Conservation (phyloP, 2,113 vertebrate species). For the Rhinolophus ferrumequinum region DNA sequence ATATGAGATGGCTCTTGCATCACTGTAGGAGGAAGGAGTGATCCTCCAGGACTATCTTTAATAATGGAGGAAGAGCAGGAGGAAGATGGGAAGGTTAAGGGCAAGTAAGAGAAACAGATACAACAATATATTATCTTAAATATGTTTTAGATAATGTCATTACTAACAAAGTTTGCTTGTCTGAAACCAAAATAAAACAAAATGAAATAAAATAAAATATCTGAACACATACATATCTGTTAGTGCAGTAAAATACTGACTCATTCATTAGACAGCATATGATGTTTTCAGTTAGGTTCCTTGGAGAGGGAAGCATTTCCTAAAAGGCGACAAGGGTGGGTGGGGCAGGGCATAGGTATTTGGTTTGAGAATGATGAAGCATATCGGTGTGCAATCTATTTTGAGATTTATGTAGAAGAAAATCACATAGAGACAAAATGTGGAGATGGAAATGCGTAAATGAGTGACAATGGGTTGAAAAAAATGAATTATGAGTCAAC, state of each 20-base stretch:
- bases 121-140: neutral
- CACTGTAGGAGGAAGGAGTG: neutral
- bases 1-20: neutral
- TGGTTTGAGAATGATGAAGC: neutral
- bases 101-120: neutral
- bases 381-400: neutral
- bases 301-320: neutral
- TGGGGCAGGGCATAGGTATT: rapidly evolving
- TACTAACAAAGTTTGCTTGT: neutral
- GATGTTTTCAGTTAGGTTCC: neutral
- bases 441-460: neutral
- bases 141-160: neutral
- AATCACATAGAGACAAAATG: neutral
- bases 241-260: neutral
- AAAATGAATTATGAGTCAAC: neutral
- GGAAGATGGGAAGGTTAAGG: neutral
- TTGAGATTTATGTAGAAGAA: neutral
- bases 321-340: neutral
- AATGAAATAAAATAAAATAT: neutral
- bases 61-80: neutral
- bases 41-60: neutral
- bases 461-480: neutral
- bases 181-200: neutral
- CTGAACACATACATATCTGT: rapidly evolving
- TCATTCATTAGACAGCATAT: neutral